phyloP scores from a whole-genome alignment of 2,113 vertebrate genomes.

The Amazona vittata region DNA sequence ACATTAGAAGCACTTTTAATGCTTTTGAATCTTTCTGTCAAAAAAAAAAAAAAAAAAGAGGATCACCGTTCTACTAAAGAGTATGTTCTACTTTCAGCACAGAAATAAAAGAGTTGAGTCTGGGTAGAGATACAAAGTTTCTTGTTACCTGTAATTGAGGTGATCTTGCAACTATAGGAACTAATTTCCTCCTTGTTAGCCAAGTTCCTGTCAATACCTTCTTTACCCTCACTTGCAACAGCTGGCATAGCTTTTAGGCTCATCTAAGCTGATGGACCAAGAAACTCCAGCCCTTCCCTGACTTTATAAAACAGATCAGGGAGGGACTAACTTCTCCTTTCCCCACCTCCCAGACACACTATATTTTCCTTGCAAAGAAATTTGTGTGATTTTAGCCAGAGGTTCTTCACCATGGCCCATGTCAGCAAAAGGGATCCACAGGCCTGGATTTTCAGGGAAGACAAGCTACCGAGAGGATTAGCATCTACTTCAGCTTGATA shows the following conservation, averaged over 20 bases:
- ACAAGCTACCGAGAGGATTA: background rate
- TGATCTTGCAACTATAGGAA: background rate
- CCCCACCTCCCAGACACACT: background rate
- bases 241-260: background rate
- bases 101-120: background rate
- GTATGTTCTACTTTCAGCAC: background rate
- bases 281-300: background rate
- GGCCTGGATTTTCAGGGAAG: background rate
- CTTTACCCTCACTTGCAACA: background rate
- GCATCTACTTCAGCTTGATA: background rate
- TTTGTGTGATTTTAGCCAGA: background rate
- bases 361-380: background rate
- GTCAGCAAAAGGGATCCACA: background rate
- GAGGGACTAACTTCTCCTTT: background rate
- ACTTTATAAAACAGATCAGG: background rate
- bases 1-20: background rate
- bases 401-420: background rate
- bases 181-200: background rate
- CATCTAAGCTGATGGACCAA: background rate
- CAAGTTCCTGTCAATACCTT: background rate
- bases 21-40: background rate
- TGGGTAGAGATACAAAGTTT: background rate
- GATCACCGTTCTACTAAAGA: accelerated
- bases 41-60: background rate
- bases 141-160: background rate